phyloP scores from a whole-genome alignment of 2,888 invertebrate species.

The Encarsia formosa region DNA sequence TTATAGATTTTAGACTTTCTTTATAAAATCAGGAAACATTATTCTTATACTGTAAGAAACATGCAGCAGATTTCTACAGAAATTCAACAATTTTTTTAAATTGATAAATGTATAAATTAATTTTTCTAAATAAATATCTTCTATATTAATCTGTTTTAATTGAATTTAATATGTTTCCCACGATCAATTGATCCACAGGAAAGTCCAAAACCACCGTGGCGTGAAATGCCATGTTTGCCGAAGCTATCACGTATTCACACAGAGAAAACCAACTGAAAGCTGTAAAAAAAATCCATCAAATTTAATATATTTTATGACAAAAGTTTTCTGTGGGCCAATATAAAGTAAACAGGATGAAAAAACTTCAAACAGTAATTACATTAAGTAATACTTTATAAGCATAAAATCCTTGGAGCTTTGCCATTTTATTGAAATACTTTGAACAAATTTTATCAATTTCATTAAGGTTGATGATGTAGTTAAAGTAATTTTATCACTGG shows the following conservation, averaged over 20 bases:
- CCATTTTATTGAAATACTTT: too few species aligned
- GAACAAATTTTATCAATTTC: too few species aligned
- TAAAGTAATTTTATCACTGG: too few species aligned
- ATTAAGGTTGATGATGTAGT: too few species aligned
- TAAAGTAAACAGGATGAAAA: neutral
- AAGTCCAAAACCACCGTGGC: constrained; percentile 83
- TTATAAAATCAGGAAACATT: constrained; percentile 1
- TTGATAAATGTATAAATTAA: constrained; percentile 21
- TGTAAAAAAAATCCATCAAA: constrained; percentile 46
- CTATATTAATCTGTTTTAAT: constrained; percentile 47
- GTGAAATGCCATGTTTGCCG: constrained; percentile 90
- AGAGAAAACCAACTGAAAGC: constrained; percentile 94
- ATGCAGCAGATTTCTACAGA: constrained; percentile 44
- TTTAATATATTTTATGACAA: neutral
- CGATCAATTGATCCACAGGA: constrained; percentile 74
- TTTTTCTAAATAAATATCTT: constrained; percentile 40
- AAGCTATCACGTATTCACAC: constrained; percentile 88
- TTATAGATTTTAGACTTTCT: too few species aligned
- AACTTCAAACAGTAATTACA: neutral
- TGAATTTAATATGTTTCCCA: constrained; percentile 59
- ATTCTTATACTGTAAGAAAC: constrained; percentile 31
- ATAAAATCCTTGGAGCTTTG: too few species aligned
- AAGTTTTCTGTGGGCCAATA: too few species aligned
- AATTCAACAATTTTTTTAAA: constrained; percentile 29
- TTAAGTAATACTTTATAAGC: neutral